These are phyloP conservation scores for Todiramphus chloris DNA, from an alignment of 2,113 vertebrate genomes.

Conservation along the genomic window DNA sequence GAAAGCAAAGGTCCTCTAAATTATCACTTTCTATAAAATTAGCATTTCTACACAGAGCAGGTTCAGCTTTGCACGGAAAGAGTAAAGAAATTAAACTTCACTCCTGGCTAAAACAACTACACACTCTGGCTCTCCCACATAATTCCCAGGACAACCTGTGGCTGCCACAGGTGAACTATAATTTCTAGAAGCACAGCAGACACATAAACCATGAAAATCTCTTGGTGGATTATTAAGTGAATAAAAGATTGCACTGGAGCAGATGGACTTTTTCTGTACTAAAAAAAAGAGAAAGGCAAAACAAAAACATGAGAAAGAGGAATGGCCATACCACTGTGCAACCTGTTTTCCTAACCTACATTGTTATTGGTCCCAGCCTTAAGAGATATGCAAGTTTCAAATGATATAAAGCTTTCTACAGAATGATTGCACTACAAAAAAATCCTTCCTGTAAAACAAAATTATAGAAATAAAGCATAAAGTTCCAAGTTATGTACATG, in stretches of 20 bases:
- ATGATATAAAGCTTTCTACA: not conserved
- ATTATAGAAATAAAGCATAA: not conserved
- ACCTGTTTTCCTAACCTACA: not conserved
- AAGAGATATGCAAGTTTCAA: not conserved
- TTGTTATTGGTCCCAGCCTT: not conserved
- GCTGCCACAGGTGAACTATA: not conserved
- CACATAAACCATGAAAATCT: not conserved
- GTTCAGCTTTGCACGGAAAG: not conserved
- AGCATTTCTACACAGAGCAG: not conserved
- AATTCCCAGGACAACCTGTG: not conserved
- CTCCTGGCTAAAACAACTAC: not conserved
- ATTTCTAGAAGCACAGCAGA: not conserved
- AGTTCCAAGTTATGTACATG: not conserved
- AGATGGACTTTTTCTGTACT: not conserved
- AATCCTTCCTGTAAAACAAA: not conserved
- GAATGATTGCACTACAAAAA: not conserved
- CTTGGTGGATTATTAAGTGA: not conserved
- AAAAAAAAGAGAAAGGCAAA: not conserved
- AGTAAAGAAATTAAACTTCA: not conserved
- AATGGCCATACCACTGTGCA: not conserved
- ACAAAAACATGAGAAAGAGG: not conserved
- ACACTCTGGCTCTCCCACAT: rapidly evolving
- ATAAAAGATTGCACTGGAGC: not conserved
- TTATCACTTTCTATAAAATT: not conserved
- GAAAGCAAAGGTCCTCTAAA: not conserved